Percentiles rank a stretch among this genome's conserved stretches.
These are phyloP conservation scores for Atta cephalotes DNA, from an alignment of 1,140 invertebrate species.

Conservation along the genomic window DNA sequence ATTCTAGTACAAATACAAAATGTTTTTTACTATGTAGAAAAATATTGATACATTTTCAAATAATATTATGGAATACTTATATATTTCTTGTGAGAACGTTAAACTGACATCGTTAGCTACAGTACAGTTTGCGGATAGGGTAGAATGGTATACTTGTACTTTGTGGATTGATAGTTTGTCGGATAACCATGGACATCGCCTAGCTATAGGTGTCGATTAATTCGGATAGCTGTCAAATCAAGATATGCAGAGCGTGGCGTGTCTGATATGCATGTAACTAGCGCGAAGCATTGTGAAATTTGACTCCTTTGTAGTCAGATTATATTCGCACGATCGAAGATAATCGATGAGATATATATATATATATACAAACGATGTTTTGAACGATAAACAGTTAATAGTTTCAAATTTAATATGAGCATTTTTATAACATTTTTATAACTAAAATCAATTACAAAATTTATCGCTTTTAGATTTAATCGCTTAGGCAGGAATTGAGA, in stretches of 20 bases:
- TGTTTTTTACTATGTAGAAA: no score
- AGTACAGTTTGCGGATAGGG: not conserved
- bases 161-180: slow-evolving; percentile 43
- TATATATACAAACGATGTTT: not conserved
- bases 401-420: not conserved
- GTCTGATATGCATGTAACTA: slow-evolving; percentile 61
- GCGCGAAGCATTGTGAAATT: slow-evolving; percentile 60
- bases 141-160: slow-evolving; percentile 17
- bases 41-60: not conserved
- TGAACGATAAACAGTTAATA: not conserved
- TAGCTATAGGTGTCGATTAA: slow-evolving; percentile 60
- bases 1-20: no score
- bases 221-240: slow-evolving; percentile 64
- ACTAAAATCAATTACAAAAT: not conserved
- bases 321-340: slow-evolving; percentile 42
- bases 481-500: not conserved
- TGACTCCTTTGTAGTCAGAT: slow-evolving; percentile 66
- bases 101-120: not conserved
- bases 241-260: slow-evolving; percentile 60
- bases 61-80: not conserved
- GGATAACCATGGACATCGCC: slow-evolving; percentile 53
- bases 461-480: not conserved
- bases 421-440: not conserved
- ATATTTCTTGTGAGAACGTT: not conserved
- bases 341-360: slow-evolving; percentile 38